These are phyloP conservation scores for Patella depressa DNA, from an alignment of 2,888 invertebrate species.

Conservation along the genomic window DNA sequence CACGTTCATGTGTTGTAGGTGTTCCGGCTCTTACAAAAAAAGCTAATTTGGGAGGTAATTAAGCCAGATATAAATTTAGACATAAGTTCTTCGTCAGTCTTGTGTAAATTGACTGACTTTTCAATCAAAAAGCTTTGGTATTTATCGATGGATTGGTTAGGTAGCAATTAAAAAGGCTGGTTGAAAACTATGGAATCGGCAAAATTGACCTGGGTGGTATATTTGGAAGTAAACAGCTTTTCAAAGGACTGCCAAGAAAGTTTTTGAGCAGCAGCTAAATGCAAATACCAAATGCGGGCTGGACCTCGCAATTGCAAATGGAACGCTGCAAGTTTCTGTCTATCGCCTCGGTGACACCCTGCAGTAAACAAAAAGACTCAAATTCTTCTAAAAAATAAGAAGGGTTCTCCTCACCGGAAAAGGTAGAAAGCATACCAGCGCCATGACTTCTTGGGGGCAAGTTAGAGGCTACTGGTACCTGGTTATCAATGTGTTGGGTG, in stretches of 20 bases:
- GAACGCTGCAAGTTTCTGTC: not conserved
- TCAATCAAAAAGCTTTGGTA: not conserved
- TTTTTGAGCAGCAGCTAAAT: not conserved
- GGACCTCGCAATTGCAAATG: not conserved
- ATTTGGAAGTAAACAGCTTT: not conserved
- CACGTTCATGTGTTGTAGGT: not conserved
- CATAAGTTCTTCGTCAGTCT: not conserved
- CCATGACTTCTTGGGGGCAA: not conserved
- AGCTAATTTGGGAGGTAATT: not conserved
- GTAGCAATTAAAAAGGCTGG: not conserved
- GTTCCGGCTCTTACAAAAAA: slow-evolving; percentile 6
- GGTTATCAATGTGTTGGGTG: not conserved
- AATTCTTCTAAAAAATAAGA: not conserved
- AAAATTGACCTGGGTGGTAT: not conserved
- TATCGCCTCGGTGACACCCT: not conserved
- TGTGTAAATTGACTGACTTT: not conserved
- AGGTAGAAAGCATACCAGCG: not conserved
- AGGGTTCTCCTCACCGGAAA: not conserved
- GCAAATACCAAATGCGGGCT: not conserved
- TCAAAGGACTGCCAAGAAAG: not conserved
- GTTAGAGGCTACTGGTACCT: not conserved
- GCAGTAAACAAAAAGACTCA: not conserved
- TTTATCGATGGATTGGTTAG: not conserved
- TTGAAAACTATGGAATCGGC: not conserved
- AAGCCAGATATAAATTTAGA: slow-evolving; percentile 2